These are phyloP conservation scores for Semicossyphus pulcher DNA, from an alignment of 2,113 vertebrate species.

Conservation along the genomic window DNA sequence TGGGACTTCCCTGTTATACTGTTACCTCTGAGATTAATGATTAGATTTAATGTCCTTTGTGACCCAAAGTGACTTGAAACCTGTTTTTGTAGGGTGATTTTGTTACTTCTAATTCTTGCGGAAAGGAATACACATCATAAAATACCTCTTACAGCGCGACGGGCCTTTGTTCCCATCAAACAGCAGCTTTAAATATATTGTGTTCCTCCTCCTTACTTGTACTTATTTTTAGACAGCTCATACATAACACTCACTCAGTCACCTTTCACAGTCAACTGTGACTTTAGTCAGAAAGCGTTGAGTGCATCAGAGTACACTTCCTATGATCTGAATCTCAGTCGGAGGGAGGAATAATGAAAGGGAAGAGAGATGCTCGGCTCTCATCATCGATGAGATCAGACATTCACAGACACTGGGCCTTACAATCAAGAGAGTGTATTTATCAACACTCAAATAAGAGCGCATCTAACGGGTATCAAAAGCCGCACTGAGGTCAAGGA, in stretches of 20 bases:
- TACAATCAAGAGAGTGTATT: neutral
- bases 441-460: neutral
- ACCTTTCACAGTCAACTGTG: slow-evolving; percentile 54
- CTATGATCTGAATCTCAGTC: slow-evolving; percentile 5
- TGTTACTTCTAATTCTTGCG: neutral
- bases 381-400: neutral
- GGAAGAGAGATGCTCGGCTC: neutral
- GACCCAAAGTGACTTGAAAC: slow-evolving; percentile 4
- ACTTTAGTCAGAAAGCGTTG: slow-evolving; percentile 25
- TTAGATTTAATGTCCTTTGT: slow-evolving; percentile 27
- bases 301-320: slow-evolving; percentile 13
- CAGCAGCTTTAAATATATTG: slow-evolving; percentile 28
- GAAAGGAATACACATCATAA: no score
- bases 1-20: neutral
- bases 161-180: slow-evolving; percentile 22
- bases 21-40: slow-evolving; percentile 13
- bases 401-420: neutral
- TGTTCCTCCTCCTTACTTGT: slow-evolving; percentile 19
- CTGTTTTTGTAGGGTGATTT: neutral
- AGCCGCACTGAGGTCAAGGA: neutral
- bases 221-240: slow-evolving; percentile 51
- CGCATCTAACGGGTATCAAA: no score
- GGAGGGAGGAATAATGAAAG: neutral
- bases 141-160: neutral
- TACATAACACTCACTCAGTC: slow-evolving; percentile 36